Evolutionary conservation across 2,888 invertebrate species (phyloP).

Genomic region (Pammene aurita): DNA sequence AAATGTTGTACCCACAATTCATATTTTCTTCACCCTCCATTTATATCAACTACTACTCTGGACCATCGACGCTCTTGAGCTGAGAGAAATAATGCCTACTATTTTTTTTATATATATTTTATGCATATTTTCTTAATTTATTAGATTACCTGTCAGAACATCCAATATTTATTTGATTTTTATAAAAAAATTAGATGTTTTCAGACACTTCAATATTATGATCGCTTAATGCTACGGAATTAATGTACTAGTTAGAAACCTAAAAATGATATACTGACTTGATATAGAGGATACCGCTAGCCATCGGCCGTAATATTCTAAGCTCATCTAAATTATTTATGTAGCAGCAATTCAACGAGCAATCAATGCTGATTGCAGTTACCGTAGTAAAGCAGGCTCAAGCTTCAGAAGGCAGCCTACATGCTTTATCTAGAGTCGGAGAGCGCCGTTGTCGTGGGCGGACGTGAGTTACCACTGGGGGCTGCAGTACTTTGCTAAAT

Average conservation of each 20-base stretch:
- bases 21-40: too few species aligned
- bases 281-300: conserved; percentile 6
- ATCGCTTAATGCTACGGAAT: background rate
- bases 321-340: conserved; percentile 37
- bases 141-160: background rate
- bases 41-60: too few species aligned
- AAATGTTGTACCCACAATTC: too few species aligned
- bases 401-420: conserved; percentile 49
- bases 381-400: conserved; percentile 51
- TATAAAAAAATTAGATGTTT: background rate
- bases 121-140: conserved; percentile 1
- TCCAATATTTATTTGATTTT: background rate
- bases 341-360: conserved; percentile 45
- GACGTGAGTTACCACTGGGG: conserved; percentile 58
- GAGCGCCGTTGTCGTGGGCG: conserved; percentile 63
- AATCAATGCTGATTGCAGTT: conserved; percentile 44
- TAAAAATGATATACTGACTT: background rate
- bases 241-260: background rate
- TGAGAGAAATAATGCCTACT: too few species aligned
- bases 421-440: conserved; percentile 49
- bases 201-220: background rate
- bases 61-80: too few species aligned
- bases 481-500: conserved; percentile 42
- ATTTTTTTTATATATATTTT: too few species aligned
- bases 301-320: conserved; percentile 2